Evolutionary conservation across 2,888 invertebrate species (phyloP).

Genomic region (Drosophila ustulata): DNA sequence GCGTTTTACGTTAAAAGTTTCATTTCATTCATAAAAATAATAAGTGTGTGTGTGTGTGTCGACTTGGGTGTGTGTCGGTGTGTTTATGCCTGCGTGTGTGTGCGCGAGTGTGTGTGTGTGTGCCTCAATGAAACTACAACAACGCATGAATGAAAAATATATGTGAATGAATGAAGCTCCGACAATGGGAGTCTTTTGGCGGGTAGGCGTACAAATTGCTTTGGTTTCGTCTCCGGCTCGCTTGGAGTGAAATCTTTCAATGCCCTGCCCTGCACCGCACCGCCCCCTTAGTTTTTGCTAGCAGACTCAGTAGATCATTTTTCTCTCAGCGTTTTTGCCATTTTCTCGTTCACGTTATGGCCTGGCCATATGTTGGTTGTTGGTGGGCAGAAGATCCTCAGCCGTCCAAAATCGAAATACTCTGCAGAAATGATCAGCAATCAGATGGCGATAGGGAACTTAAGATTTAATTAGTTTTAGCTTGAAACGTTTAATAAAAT

Average conservation of each 20-base stretch:
- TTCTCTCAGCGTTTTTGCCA: slow-evolving; percentile 17
- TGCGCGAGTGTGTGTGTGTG: slow-evolving; percentile 23
- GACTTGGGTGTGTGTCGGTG: slow-evolving; percentile 23
- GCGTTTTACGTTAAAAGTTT: slow-evolving; percentile 76
- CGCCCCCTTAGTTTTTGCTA: slow-evolving; percentile 7
- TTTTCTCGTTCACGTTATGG: slow-evolving; percentile 20
- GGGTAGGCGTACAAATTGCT: slow-evolving; percentile 75
- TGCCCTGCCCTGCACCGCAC: slow-evolving; percentile 2
- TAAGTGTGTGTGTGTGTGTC: slow-evolving; percentile 38
- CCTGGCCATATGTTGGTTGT: slow-evolving; percentile 29
- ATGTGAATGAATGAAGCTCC: slow-evolving; percentile 46
- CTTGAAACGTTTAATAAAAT: too few species aligned
- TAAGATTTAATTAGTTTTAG: too few species aligned
- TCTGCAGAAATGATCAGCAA: background rate
- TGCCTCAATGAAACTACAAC: slow-evolving; percentile 68
- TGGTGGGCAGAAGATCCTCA: slow-evolving; percentile 30
- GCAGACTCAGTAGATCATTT: slow-evolving; percentile 4
- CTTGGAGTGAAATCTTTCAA: slow-evolving; percentile 53
- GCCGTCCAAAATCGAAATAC: background rate
- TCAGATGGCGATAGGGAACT: background rate
- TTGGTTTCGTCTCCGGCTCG: slow-evolving; percentile 50
- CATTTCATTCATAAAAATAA: slow-evolving; percentile 81
- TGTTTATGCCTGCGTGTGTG: background rate
- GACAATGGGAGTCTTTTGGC: slow-evolving; percentile 38
- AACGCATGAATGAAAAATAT: slow-evolving; percentile 64